Conservation (phyloP, 2,888 invertebrate species). For the Tanypteryx hageni region DNA sequence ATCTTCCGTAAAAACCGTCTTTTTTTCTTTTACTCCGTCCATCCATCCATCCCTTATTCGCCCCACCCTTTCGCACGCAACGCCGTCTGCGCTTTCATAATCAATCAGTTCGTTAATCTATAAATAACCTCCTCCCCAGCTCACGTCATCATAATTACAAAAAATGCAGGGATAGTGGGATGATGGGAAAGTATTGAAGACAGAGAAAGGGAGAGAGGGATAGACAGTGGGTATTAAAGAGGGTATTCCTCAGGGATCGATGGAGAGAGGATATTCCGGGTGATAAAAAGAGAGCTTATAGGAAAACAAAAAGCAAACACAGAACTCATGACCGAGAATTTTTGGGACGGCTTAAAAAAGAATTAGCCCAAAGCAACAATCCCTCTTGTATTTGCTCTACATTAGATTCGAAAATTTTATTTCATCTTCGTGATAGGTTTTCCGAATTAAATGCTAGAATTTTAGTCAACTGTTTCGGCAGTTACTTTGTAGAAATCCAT, state of each 20-base stretch:
- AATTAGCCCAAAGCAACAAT: background rate
- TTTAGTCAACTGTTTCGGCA: no score
- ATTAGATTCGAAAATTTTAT: no score
- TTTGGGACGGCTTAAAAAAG: background rate
- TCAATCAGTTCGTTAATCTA: constrained; percentile 22
- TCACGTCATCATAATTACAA: constrained; percentile 22
- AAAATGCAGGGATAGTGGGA: background rate
- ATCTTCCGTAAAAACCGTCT: background rate
- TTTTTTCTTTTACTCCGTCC: no score
- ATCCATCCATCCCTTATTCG: background rate
- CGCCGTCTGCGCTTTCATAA: constrained; percentile 22
- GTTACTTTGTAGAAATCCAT: no score
- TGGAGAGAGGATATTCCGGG: background rate
- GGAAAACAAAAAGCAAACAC: background rate
- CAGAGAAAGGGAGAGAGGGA: background rate
- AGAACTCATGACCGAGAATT: background rate
- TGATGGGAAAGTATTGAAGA: background rate
- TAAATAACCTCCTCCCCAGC: background rate
- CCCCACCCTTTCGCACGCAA: background rate
- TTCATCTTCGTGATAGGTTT: no score
- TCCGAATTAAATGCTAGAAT: no score
- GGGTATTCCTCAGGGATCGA: background rate
- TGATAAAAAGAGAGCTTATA: background rate
- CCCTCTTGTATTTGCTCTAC: no score
- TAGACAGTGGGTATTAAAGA: background rate